Percentiles rank a stretch among this genome's conserved stretches.
phyloP scores from a whole-genome alignment of 2,888 invertebrate genomes.

The Nephrotoma guestfalica region DNA sequence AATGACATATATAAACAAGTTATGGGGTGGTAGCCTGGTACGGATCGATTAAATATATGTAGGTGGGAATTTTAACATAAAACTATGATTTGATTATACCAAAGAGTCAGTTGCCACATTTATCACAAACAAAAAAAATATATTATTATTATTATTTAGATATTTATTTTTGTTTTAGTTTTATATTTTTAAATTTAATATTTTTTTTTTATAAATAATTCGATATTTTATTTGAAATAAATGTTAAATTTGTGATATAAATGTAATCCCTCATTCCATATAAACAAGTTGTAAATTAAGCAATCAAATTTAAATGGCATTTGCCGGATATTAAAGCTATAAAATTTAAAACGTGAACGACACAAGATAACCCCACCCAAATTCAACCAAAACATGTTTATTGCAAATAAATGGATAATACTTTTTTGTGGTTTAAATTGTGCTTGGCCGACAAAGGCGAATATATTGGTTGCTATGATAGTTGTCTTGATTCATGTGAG shows the following conservation, averaged over 20 bases:
- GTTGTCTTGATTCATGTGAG: not conserved
- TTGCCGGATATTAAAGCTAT: not conserved
- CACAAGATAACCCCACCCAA: not conserved
- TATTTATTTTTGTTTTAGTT: not conserved
- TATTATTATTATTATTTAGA: no score
- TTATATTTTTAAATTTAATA: not conserved
- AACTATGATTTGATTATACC: no score
- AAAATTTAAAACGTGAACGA: not conserved
- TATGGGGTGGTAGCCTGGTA: no score
- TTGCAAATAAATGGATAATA: not conserved
- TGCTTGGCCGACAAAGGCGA: not conserved
- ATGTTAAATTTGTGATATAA: not conserved
- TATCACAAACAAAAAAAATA: no score
- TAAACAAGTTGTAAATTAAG: not conserved
- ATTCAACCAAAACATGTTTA: not conserved
- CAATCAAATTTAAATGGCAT: not conserved
- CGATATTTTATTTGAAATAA: not conserved
- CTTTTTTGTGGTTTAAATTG: not conserved
- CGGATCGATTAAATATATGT: no score
- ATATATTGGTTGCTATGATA: constrained; percentile 1
- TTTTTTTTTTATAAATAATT: not conserved
- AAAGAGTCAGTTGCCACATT: no score
- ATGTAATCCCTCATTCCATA: not conserved
- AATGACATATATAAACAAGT: not conserved
- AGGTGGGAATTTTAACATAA: no score